Evolutionary conservation across 2,113 vertebrate genomes (phyloP).

Genomic region (Rhinolophus ferrumequinum): DNA sequence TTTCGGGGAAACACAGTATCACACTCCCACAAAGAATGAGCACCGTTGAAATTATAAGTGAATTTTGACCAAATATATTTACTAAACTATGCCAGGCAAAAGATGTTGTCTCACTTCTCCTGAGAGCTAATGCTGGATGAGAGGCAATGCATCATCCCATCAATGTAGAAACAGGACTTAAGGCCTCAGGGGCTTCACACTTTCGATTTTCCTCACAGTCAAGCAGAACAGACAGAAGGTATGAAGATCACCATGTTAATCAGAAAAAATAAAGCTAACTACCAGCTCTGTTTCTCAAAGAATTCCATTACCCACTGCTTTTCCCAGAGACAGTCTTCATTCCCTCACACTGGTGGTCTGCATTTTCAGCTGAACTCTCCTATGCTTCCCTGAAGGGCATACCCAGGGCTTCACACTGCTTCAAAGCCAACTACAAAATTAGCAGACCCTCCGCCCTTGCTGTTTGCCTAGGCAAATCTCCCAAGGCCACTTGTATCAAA

Average conservation of each 20-base stretch:
- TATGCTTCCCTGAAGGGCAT: background rate
- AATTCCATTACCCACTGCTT: background rate
- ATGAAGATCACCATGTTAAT: background rate
- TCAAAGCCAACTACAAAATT: background rate
- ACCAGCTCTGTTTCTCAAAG: background rate
- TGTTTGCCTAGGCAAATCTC: background rate
- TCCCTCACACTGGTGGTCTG: background rate
- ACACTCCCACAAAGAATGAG: background rate
- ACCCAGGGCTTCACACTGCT: background rate
- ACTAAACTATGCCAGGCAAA: background rate
- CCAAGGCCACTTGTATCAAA: background rate
- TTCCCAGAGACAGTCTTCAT: background rate
- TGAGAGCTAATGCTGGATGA: background rate
- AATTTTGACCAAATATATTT: background rate
- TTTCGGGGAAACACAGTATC: background rate
- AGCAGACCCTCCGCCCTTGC: background rate
- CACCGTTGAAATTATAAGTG: background rate
- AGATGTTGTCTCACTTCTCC: background rate
- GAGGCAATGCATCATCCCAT: background rate
- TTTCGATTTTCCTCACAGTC: background rate
- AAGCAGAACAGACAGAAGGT: background rate
- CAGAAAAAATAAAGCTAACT: background rate
- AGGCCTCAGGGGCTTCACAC: background rate
- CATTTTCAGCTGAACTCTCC: accelerated
- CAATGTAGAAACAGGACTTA: background rate